Percentiles rank a stretch among this genome's conserved stretches.
Conservation (phyloP, 1,140 invertebrate species). For the Tribolium madens region DNA sequence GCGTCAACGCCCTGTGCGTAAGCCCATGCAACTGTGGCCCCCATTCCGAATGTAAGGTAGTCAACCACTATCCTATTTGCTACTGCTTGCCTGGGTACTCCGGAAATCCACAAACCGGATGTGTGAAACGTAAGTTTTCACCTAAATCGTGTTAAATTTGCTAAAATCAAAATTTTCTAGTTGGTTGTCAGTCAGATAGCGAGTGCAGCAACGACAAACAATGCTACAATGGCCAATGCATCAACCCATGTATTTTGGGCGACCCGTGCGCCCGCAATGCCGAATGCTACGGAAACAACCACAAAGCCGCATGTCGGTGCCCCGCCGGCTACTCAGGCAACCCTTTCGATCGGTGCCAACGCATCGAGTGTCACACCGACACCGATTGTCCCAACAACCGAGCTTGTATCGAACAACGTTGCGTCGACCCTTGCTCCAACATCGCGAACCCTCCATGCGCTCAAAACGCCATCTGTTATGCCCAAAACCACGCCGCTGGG, state of each 20-base stretch:
- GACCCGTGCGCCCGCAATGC: constrained; percentile 86
- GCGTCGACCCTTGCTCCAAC: constrained; percentile 79
- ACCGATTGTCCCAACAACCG: constrained; percentile 79
- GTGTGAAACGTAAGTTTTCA: constrained; percentile 74
- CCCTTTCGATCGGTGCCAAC: constrained; percentile 81
- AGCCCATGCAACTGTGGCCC: constrained; percentile 88
- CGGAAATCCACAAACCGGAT: constrained; percentile 85
- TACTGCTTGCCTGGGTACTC: constrained; percentile 82
- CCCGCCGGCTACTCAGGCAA: constrained; percentile 78
- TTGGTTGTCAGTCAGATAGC: constrained; percentile 78
- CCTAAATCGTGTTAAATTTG: background rate
- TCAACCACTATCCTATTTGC: constrained; percentile 86
- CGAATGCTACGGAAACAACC: constrained; percentile 82
- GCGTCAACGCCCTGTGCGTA: constrained; percentile 81
- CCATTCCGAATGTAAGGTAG: constrained; percentile 83
- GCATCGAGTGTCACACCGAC: constrained; percentile 83
- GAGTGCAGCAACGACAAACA: constrained; percentile 83
- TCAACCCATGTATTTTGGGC: constrained; percentile 82
- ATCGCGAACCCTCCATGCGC: constrained; percentile 77
- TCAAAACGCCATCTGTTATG: constrained; percentile 82
- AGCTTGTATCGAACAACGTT: constrained; percentile 78
- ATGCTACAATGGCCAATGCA: constrained; percentile 85
- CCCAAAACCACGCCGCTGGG: constrained; percentile 79
- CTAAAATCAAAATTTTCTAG: constrained; percentile 46
- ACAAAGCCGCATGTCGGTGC: constrained; percentile 82